A percentile compares a stretch with the other conserved stretches of the same genome.
These are phyloP conservation scores for Halcyon chelicuti DNA, from an alignment of 2,797 vertebrate species.

Conservation along the genomic window DNA sequence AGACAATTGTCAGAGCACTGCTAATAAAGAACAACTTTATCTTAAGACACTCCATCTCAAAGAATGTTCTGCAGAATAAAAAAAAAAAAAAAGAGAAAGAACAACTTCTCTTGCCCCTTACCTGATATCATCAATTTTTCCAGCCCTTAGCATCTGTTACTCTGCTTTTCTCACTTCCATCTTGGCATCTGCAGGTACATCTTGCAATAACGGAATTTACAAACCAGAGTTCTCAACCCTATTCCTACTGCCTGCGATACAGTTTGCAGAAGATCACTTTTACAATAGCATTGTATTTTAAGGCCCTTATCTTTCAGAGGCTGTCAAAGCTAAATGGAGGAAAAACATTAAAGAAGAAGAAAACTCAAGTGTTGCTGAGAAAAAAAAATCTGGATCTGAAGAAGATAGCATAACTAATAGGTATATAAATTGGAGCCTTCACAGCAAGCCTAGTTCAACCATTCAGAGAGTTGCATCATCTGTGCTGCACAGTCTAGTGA, in stretches of 20 bases:
- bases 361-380: neutral
- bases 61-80: neutral
- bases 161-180: neutral
- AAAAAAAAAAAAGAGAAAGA: neutral
- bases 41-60: neutral
- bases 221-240: neutral
- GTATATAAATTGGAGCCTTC: neutral
- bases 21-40: neutral
- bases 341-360: neutral
- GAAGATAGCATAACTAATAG: conserved; percentile 5
- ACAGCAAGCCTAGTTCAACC: neutral
- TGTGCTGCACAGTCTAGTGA: neutral
- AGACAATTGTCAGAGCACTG: neutral
- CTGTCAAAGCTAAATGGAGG: neutral
- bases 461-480: neutral
- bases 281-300: neutral
- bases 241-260: neutral
- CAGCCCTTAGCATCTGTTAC: neutral
- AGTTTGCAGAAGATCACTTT: neutral
- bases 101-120: neutral
- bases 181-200: neutral
- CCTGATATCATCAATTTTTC: neutral
- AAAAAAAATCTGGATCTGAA: neutral
- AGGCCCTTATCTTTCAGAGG: neutral
- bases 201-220: neutral